Conservation (phyloP, 1,140 invertebrate genomes). For the fruit fly (Drosophila melanogaster) region Release_6_plus_ISO1_MT NC_004354.4:1151001-1151500, state of each 20-base stretch:
- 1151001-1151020: slow-evolving; percentile 14
- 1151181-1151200: slow-evolving; percentile 24
- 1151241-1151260: slow-evolving; percentile 19
- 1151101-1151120: too few relatives aligned
- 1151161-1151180: slow-evolving; percentile 61
- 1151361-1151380: slow-evolving; percentile 35
- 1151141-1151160: slow-evolving; percentile 9
- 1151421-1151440: slow-evolving; percentile 1
- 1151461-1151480: slow-evolving; percentile 68
- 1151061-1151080: too few relatives aligned
- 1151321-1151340: slow-evolving; percentile 57
- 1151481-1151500: slow-evolving; percentile 79
- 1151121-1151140: not conserved
- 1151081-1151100: too few relatives aligned
- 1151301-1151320: slow-evolving; percentile 51
- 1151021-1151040: not conserved
- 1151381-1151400: not conserved
- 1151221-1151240: slow-evolving; percentile 18
- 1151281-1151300: slow-evolving; percentile 24
- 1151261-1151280: slow-evolving; percentile 19
- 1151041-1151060: not conserved
- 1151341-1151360: slow-evolving; percentile 41
- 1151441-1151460: slow-evolving; percentile 48
- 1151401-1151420: slow-evolving; percentile 24
- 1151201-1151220: slow-evolving; percentile 33